Evolutionary conservation across 2,113 vertebrate species (phyloP).

Genomic region (Cairina moschata): DNA sequence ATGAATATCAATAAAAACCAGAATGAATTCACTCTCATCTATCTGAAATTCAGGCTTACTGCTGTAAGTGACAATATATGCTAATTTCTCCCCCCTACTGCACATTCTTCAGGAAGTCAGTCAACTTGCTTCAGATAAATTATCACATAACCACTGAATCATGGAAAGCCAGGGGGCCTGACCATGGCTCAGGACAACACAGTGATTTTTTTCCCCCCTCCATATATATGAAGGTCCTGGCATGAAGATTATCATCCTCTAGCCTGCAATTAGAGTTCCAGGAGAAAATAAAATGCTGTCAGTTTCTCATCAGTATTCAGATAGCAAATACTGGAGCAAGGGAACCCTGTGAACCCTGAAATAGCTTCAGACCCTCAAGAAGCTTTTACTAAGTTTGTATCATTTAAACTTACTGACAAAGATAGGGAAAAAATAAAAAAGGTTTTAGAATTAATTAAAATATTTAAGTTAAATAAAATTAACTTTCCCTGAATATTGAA

Average conservation of each 20-base stretch:
- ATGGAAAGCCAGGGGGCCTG: not conserved
- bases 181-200: slow-evolving; percentile 5
- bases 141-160: slow-evolving; percentile 40
- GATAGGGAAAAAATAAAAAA: not conserved
- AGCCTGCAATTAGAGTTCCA: not conserved
- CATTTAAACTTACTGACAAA: not conserved
- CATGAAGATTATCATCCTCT: not conserved
- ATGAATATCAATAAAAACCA: slow-evolving; percentile 8
- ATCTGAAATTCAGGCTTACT: slow-evolving; percentile 16
- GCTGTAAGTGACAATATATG: slow-evolving; percentile 22
- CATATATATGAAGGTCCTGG: not conserved
- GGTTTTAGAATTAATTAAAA: not conserved
- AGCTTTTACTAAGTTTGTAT: slow-evolving; percentile 9
- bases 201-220: not conserved
- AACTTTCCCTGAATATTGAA: not conserved
- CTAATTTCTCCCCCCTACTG: not conserved
- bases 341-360: slow-evolving; percentile 13
- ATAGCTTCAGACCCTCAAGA: not conserved
- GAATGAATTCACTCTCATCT: not conserved
- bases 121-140: slow-evolving; percentile 40
- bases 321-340: not conserved
- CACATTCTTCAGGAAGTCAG: slow-evolving; percentile 55
- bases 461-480: not conserved
- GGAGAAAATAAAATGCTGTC: not conserved
- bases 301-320: slow-evolving; percentile 3